Evolutionary conservation across 2,113 vertebrate species (phyloP).

Genomic region (Phrynosoma platyrhinos): DNA sequence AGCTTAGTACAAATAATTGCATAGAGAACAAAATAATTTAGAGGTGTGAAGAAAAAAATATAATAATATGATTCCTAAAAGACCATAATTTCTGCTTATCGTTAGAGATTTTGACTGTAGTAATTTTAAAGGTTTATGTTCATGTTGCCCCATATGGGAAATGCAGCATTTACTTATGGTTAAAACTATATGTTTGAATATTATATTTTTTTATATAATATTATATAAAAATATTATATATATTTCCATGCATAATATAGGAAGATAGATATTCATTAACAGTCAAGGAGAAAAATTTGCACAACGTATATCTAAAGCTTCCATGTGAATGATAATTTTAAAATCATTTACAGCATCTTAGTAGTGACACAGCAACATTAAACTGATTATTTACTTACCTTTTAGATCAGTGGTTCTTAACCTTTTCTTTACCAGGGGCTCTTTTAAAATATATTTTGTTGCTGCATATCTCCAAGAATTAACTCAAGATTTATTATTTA

Average conservation of each 20-base stretch:
- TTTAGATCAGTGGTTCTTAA: no score
- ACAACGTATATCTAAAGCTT: conserved; percentile 59
- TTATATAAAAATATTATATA: no score
- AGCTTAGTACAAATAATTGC: no score
- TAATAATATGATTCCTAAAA: conserved; percentile 3
- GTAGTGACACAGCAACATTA: conserved; percentile 51
- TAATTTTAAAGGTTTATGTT: conserved; percentile 61
- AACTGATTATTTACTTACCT: conserved; percentile 30
- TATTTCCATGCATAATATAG: no score
- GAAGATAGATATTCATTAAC: conserved; percentile 44
- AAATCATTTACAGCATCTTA: conserved; percentile 61
- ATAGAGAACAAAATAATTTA: no score
- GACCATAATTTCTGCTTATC: neutral
- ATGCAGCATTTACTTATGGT: conserved; percentile 45
- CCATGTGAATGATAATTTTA: conserved; percentile 60
- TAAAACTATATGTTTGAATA: conserved; percentile 43
- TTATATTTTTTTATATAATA: no score
- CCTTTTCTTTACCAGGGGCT: no score
- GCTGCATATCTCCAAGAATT: no score
- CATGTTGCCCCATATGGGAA: conserved; percentile 1
- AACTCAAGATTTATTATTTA: no score
- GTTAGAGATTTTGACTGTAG: conserved; percentile 17
- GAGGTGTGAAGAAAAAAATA: no score
- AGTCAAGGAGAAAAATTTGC: conserved; percentile 39
- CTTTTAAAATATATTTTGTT: no score